These are phyloP conservation scores for Phasianus colchicus DNA, from an alignment of 2,113 vertebrate genomes.

Conservation along the genomic window DNA sequence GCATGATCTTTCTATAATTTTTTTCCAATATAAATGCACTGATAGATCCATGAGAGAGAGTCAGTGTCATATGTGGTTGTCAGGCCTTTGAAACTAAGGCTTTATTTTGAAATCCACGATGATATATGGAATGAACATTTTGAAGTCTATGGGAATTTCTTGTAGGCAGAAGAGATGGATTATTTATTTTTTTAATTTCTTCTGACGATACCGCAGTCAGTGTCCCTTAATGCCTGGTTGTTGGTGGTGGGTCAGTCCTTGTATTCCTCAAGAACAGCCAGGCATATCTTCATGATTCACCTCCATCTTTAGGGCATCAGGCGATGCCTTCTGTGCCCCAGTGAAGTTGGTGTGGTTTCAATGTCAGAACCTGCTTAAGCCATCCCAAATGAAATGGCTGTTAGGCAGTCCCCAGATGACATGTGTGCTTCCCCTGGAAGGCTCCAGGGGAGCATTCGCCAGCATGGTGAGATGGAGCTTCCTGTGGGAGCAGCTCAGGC, in stretches of 20 bases:
- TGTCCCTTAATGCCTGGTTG: neutral
- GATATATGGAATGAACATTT: neutral
- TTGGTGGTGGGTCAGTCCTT: neutral
- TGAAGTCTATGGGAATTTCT: neutral
- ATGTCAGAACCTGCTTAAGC: neutral
- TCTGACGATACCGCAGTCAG: neutral
- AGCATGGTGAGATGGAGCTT: neutral
- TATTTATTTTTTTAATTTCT: neutral
- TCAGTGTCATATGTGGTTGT: neutral
- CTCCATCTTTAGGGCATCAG: neutral
- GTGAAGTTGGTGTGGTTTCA: neutral
- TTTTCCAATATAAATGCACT: neutral
- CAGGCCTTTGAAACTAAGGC: neutral
- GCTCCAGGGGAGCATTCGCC: neutral
- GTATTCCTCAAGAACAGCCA: neutral
- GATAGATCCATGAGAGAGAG: neutral
- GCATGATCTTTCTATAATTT: neutral
- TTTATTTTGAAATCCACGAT: neutral
- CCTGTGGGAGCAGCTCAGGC: constrained; percentile 14
- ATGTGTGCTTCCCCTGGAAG: neutral
- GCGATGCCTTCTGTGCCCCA: neutral
- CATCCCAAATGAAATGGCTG: neutral
- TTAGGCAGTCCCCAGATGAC: constrained; percentile 10
- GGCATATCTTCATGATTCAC: neutral
- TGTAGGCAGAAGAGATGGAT: neutral